phyloP scores from a whole-genome alignment of 2,888 invertebrate species.

The Arrhopalites spinosus region DNA sequence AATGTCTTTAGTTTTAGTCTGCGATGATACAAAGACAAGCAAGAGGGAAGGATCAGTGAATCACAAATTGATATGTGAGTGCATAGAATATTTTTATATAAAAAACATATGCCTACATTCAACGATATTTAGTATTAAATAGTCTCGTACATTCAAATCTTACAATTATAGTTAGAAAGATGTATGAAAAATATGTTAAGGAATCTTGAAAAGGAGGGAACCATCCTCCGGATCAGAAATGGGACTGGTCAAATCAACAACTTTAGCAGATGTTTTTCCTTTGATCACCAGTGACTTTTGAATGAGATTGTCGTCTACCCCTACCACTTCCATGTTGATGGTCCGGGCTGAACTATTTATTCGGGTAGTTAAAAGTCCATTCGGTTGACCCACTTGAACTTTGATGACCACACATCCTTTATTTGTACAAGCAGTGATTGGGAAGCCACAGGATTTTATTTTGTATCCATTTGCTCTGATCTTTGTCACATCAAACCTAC shows the following conservation, averaged over 20 bases:
- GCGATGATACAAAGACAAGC: no score
- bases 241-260: constrained; percentile 4
- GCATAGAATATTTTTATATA: no score
- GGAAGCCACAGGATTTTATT: constrained; percentile 16
- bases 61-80: no score
- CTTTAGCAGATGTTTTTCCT: constrained; percentile 10
- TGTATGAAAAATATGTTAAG: not conserved
- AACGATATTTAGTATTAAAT: no score
- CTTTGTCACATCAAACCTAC: not conserved
- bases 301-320: constrained; percentile 18
- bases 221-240: not conserved
- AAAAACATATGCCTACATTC: no score
- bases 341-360: not conserved
- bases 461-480: not conserved
- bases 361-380: constrained; percentile 15
- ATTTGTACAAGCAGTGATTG: not conserved
- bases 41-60: no score
- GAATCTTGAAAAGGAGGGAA: constrained; percentile 8
- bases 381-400: constrained; percentile 17
- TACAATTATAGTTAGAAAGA: no score
- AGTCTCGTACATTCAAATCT: no score
- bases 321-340: constrained; percentile 19
- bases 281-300: constrained; percentile 9
- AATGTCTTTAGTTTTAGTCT: no score
- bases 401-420: not conserved